A percentile compares a stretch with the other conserved stretches of the same genome.
Conservation (phyloP, 2,113 vertebrate genomes). For the Petroica traversi region DNA sequence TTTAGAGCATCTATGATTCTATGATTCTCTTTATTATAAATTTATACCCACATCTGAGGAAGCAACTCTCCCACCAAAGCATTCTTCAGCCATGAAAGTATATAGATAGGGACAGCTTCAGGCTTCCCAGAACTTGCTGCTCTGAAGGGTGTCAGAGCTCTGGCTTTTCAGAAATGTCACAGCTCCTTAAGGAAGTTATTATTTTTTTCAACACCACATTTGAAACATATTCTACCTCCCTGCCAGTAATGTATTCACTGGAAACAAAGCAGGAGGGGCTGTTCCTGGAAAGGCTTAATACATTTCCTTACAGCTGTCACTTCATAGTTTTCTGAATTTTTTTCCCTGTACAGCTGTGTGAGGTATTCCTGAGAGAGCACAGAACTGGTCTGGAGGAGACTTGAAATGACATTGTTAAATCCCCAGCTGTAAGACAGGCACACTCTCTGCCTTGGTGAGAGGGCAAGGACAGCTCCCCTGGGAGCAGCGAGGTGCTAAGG, state of each 20-base stretch:
- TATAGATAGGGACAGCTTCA: neutral
- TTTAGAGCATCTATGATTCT: neutral
- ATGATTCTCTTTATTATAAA: neutral
- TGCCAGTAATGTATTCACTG: neutral
- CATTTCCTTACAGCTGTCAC: conserved; percentile 6
- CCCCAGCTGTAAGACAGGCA: neutral
- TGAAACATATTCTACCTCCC: conserved; percentile 10
- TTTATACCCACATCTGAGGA: neutral
- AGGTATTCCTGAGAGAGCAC: neutral
- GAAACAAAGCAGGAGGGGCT: neutral
- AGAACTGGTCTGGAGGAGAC: neutral
- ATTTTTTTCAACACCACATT: neutral
- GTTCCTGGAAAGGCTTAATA: conserved; percentile 29
- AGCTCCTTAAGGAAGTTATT: neutral
- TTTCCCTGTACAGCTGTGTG: neutral
- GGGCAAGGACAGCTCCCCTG: neutral
- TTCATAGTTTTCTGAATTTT: conserved; percentile 5
- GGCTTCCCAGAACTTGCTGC: neutral
- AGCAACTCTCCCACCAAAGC: fast-evolving
- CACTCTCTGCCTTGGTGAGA: neutral
- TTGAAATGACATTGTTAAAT: neutral
- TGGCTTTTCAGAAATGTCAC: conserved; percentile 29
- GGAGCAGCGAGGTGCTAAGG: neutral
- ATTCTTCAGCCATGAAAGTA: neutral
- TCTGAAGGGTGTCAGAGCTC: neutral